Percentiles rank a stretch among this genome's conserved stretches.
phyloP scores from a whole-genome alignment of 1,140 invertebrate species.

The Leptopilina clavipes region DNA sequence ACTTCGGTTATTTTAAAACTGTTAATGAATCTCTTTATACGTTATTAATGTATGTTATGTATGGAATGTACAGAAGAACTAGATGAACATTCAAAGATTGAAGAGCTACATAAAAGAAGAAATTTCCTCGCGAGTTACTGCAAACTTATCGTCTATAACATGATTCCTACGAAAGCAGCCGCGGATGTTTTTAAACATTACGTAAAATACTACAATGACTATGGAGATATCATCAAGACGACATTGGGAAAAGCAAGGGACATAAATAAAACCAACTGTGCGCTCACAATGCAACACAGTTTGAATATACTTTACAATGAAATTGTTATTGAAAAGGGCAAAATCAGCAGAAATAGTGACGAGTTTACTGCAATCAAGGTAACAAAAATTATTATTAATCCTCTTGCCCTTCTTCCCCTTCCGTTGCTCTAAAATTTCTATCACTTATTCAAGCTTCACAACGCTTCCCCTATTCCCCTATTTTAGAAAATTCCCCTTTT shows the following conservation, averaged over 20 bases:
- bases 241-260: conserved; percentile 97
- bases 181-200: conserved; percentile 98
- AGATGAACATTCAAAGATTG: conserved; percentile 95
- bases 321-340: conserved; percentile 78
- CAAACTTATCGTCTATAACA: conserved; percentile 98
- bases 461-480: no score
- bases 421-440: no score
- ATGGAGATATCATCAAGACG: conserved; percentile 99
- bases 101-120: conserved; percentile 95
- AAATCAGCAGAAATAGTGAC: conserved; percentile 82
- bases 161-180: conserved; percentile 92
- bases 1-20: no score
- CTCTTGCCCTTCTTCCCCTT: no score
- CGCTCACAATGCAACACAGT: conserved; percentile 94
- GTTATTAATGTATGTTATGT: no score
- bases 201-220: conserved; percentile 98
- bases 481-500: no score
- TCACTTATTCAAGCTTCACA: no score
- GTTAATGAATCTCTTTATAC: no score
- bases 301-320: conserved; percentile 90
- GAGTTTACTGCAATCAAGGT: conserved; percentile 92
- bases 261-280: conserved; percentile 97
- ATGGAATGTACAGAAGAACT: conserved; percentile 79
- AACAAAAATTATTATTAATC: conserved; percentile 39
- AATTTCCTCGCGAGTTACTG: conserved; percentile 98